phyloP scores from a whole-genome alignment of 2,888 invertebrate species.

The Pyrrhosoma nymphula region DNA sequence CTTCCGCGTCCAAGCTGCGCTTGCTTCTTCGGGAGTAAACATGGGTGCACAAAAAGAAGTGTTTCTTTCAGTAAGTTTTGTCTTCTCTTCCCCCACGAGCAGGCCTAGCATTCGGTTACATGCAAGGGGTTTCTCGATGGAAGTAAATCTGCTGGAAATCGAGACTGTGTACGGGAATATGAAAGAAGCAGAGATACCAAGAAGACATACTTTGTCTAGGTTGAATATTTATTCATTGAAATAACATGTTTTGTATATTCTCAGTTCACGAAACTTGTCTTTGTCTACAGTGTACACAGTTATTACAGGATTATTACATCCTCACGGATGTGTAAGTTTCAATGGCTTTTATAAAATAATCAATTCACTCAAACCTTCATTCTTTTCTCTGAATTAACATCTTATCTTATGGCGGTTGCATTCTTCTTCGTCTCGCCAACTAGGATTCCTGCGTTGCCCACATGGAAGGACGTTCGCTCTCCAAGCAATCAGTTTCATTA shows the following conservation, averaged over 20 bases:
- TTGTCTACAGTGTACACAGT: no score
- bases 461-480: background rate
- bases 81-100: background rate
- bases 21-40: conserved; percentile 41
- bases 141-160: no score
- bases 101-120: background rate
- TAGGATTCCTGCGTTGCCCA: background rate
- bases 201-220: background rate
- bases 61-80: conserved; percentile 9
- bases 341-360: no score
- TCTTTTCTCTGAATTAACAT: background rate
- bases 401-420: background rate
- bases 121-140: background rate
- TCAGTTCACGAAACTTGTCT: no score
- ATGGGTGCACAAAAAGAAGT: background rate
- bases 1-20: background rate
- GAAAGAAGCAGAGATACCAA: no score
- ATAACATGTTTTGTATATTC: no score
- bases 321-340: no score
- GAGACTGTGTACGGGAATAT: no score
- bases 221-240: no score
- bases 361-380: no score
- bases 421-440: background rate
- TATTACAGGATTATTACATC: no score
- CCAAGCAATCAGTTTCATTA: background rate